A percentile compares a stretch with the other conserved stretches of the same genome.
Evolutionary conservation across 2,888 invertebrate species (phyloP).

Genomic region (Cerastis leucographa): DNA sequence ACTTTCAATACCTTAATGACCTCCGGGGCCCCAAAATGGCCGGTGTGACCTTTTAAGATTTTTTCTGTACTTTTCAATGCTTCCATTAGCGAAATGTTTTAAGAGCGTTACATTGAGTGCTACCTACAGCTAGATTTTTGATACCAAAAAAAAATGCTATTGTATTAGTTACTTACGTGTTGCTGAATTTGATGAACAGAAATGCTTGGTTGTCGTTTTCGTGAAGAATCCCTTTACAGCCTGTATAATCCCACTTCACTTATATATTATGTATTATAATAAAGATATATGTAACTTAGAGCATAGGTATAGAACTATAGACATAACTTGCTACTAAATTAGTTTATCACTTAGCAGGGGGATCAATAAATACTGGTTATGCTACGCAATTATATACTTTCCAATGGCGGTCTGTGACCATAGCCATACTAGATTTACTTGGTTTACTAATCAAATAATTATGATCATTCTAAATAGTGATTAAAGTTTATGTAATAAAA

Average conservation of each 20-base stretch:
- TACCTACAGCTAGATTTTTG: neutral
- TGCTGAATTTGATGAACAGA: neutral
- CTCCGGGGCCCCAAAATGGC: no score
- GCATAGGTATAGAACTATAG: conserved; percentile 8
- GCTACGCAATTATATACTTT: conserved; percentile 17
- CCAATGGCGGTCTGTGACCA: conserved; percentile 12
- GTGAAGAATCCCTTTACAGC: neutral
- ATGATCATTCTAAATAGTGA: conserved; percentile 20
- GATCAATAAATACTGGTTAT: conserved; percentile 39
- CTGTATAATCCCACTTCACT: conserved; percentile 20
- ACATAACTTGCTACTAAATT: conserved; percentile 17
- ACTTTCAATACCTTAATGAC: neutral
- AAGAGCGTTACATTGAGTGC: neutral
- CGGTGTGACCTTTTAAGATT: no score
- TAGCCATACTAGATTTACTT: conserved; percentile 6
- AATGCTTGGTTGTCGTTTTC: neutral
- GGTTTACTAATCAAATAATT: neutral
- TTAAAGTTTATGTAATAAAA: conserved; percentile 20
- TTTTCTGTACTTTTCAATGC: neutral
- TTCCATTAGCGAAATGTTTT: neutral
- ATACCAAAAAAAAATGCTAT: neutral
- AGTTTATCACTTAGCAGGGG: conserved; percentile 39
- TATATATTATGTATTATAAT: conserved; percentile 8
- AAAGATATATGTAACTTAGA: conserved; percentile 7
- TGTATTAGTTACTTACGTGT: neutral